These are phyloP conservation scores for Girardinichthys multiradiatus DNA, from an alignment of 2,113 vertebrate species.

Conservation along the genomic window DNA sequence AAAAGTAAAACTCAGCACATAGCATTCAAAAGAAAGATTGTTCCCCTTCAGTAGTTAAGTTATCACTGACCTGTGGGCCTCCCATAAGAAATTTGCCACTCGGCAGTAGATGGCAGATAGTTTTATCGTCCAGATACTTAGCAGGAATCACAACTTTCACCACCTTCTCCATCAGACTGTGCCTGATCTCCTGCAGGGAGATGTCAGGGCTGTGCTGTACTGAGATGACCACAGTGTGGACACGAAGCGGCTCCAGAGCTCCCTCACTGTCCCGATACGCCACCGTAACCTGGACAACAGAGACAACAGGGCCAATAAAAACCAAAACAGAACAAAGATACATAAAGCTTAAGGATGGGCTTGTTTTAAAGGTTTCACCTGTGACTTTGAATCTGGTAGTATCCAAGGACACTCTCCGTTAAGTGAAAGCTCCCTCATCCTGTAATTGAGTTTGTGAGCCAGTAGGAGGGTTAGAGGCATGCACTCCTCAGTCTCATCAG, in stretches of 20 bases:
- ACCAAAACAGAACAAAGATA: background rate
- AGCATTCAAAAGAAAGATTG: background rate
- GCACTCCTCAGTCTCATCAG: constrained; percentile 81
- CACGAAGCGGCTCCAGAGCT: constrained; percentile 76
- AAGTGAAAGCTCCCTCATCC: constrained; percentile 73
- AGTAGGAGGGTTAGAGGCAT: constrained; percentile 79
- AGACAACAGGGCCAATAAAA: background rate
- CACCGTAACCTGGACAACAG: constrained; percentile 73
- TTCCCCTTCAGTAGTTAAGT: background rate
- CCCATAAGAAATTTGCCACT: constrained; percentile 78
- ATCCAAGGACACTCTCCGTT: constrained; percentile 79
- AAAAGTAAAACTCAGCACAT: background rate
- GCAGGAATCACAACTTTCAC: constrained; percentile 75
- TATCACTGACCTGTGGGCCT: constrained; percentile 72
- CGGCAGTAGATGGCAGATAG: constrained; percentile 80
- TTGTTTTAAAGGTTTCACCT: constrained; percentile 54
- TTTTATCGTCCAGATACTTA: constrained; percentile 75
- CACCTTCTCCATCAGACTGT: constrained; percentile 76
- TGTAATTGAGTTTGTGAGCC: constrained; percentile 78
- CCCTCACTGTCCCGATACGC: constrained; percentile 78
- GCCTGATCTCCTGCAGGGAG: constrained; percentile 70
- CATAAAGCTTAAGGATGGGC: background rate
- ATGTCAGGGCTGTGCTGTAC: constrained; percentile 76
- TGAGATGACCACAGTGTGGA: constrained; percentile 82
- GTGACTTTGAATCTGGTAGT: constrained; percentile 78